A percentile compares a stretch with the other conserved stretches of the same genome.
Conservation (phyloP, 2,888 invertebrate species). For the Sussaba pulchella region DNA sequence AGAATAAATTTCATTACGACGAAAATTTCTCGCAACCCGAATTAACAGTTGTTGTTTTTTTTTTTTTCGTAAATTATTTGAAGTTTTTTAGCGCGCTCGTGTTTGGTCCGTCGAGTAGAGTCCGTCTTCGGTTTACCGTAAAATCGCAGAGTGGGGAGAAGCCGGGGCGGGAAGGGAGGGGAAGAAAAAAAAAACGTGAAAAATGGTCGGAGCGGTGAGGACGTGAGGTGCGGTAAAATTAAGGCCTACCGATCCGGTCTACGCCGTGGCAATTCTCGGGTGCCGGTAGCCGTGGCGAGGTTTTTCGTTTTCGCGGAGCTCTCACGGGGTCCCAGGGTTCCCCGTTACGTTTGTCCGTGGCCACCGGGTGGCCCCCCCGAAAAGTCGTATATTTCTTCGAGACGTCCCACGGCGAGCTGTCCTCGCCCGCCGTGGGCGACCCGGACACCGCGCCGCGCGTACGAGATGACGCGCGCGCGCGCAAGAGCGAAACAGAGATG, state of each 20-base stretch:
- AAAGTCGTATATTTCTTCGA: slow-evolving; percentile 79
- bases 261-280: slow-evolving; percentile 12
- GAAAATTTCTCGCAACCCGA: neutral
- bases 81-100: no score
- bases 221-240: slow-evolving; percentile 61
- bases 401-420: slow-evolving; percentile 81
- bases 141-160: slow-evolving; percentile 2
- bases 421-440: slow-evolving; percentile 77
- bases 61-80: neutral
- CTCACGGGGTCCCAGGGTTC: slow-evolving; percentile 58
- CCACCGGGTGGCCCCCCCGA: slow-evolving; percentile 79
- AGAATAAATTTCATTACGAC: neutral
- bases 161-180: neutral
- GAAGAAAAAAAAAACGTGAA: slow-evolving; percentile 14
- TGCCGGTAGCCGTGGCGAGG: slow-evolving; percentile 45
- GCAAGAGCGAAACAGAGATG: slow-evolving; percentile 27
- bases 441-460: slow-evolving; percentile 75
- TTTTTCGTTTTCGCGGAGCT: slow-evolving; percentile 59
- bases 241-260: slow-evolving; percentile 63
- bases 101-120: neutral
- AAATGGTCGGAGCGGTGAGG: slow-evolving; percentile 42
- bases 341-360: slow-evolving; percentile 66
- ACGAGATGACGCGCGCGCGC: slow-evolving; percentile 66
- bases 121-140: no score
- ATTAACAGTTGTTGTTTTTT: neutral